These are phyloP conservation scores for Lycaon pictus DNA, from an alignment of 2,113 vertebrate species.

Conservation along the genomic window DNA sequence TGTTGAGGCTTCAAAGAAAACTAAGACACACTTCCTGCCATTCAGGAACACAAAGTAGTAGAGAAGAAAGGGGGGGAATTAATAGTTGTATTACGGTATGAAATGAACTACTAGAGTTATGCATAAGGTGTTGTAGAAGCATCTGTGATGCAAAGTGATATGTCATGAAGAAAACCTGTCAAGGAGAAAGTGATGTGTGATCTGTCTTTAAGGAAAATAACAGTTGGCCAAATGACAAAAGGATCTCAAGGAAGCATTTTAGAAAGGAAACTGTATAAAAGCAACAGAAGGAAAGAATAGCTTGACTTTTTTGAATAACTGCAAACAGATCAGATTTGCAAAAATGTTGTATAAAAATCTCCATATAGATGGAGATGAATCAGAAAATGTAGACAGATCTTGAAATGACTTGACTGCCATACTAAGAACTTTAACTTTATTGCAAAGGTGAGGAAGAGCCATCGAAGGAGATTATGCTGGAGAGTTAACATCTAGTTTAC, in stretches of 20 bases:
- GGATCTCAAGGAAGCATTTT: slow-evolving; percentile 5
- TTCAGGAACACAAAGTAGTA: slow-evolving; percentile 17
- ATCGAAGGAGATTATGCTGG: background rate
- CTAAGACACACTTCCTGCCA: background rate
- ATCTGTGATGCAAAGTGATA: background rate
- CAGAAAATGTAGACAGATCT: background rate
- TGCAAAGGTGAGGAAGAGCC: background rate
- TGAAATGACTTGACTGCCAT: slow-evolving; percentile 7
- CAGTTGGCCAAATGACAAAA: background rate
- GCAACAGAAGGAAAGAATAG: background rate
- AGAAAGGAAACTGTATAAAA: background rate
- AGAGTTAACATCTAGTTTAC: background rate
- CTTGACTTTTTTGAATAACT: slow-evolving; percentile 34
- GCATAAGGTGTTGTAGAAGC: background rate
- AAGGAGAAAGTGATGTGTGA: background rate
- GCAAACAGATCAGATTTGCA: background rate
- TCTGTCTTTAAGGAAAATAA: background rate
- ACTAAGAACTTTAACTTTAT: background rate
- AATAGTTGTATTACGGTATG: background rate
- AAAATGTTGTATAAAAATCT: background rate
- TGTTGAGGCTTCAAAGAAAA: background rate
- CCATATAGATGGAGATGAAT: background rate
- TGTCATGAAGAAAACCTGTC: background rate
- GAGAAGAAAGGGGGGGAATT: background rate
- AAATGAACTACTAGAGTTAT: background rate